A percentile compares a stretch with the other conserved stretches of the same genome.
These are phyloP conservation scores for Lacanobia wlatinum DNA, from an alignment of 2,888 invertebrate genomes.

Conservation along the genomic window DNA sequence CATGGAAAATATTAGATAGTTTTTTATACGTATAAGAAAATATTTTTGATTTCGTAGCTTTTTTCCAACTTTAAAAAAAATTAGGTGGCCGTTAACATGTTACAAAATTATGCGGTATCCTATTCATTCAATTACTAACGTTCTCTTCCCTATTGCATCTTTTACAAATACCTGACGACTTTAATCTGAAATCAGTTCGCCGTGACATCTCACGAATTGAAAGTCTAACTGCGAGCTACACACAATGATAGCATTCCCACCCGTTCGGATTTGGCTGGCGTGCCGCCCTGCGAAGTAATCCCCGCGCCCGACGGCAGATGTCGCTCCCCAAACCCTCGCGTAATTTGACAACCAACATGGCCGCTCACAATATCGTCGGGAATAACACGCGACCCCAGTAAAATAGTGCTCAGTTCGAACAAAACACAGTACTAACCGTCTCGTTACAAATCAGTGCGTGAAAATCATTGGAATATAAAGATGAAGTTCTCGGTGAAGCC, in stretches of 20 bases:
- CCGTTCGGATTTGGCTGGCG: conserved; percentile 53
- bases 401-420: conserved; percentile 63
- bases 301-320: conserved; percentile 77
- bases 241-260: conserved; percentile 62
- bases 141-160: conserved; percentile 48
- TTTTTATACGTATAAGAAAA: neutral
- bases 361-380: conserved; percentile 66
- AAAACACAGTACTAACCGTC: conserved; percentile 31
- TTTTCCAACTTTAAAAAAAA: neutral
- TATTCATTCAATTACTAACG: conserved; percentile 44
- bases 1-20: neutral
- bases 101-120: neutral
- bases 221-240: conserved; percentile 61
- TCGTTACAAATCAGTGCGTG: conserved; percentile 49
- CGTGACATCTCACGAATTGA: conserved; percentile 71
- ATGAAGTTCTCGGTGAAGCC: conserved; percentile 54
- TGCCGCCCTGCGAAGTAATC: conserved; percentile 63
- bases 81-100: neutral
- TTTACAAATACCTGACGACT: conserved; percentile 55
- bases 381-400: conserved; percentile 73
- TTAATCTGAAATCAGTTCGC: conserved; percentile 63
- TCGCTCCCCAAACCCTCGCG: conserved; percentile 69
- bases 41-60: neutral
- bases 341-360: conserved; percentile 70
- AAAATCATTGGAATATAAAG: conserved; percentile 45